Evolutionary conservation across 2,888 invertebrate genomes (phyloP), one percentile per base, ranked within the genome.

Genomic region (Ophion ellenae): DNA sequence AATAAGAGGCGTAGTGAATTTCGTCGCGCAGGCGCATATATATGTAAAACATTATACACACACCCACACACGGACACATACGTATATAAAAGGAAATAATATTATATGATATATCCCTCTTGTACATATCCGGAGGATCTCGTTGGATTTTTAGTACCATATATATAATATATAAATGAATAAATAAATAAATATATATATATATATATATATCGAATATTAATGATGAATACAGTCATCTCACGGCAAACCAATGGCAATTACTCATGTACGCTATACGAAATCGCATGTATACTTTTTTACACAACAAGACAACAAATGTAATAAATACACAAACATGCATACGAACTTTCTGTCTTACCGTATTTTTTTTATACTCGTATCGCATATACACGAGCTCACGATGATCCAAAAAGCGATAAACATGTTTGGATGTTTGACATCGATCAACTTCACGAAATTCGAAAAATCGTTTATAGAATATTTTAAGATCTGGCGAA

Each of bases 81-180:
- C 69, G 80, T 75, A 67, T 79, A 74, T 36, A 63, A 80, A 80
- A 83, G 64, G 57, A 69, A 57, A 78, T 78, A 76, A 81, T 66
- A 75, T 77, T 78, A 66, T 77, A 83, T 67, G 69, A 40, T 70
- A 90, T 91, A 90, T 90, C 90, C 87, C 88, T 89, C 86, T 84
- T 91, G 91, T 91, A 91, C 90, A 91, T 91, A 91, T 91, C 91
- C 90, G 88, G 81, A 87, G 81, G 81, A 87, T 86, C 67, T 86
- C 76, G 82, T 86, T 86, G 87, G 74, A 83, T 85, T 83, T 85
- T 85, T 81, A 83, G 75, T 76, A 81, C 47, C 80, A 84, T 76
- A 75, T 73, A 78, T 67, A 83, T 80, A 53, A 76, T 28, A 59
- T 10, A 63, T n/a, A 53, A 32, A 79, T 66, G 69, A 63, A 78